Evolutionary conservation across 2,888 invertebrate species (phyloP).

Genomic region (Schrankia costaestrigalis): DNA sequence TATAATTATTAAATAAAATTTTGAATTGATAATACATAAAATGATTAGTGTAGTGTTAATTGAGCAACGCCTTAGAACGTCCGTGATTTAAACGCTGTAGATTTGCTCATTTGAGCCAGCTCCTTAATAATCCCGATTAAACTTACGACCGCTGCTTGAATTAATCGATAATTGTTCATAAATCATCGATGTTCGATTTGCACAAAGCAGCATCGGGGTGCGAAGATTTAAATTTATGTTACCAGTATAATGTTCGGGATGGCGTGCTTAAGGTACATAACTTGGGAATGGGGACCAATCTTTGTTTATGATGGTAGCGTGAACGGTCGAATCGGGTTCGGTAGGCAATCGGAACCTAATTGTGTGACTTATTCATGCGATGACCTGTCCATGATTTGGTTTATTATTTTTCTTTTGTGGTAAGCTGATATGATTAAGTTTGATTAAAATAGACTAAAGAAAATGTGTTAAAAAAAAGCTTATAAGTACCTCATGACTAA

Average conservation of each 20-base stretch:
- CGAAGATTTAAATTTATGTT: constrained; percentile 75
- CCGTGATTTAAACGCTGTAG: constrained; percentile 58
- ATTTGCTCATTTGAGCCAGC: constrained; percentile 49
- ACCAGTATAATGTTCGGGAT: constrained; percentile 60
- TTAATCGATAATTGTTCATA: constrained; percentile 81
- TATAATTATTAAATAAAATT: too few relatives aligned
- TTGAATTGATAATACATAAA: constrained; percentile 8
- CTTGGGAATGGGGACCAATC: constrained; percentile 57
- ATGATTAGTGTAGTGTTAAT: constrained; percentile 38
- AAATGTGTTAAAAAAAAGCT: too few relatives aligned
- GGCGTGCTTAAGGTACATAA: constrained; percentile 73
- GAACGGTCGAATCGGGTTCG: constrained; percentile 23
- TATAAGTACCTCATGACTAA: too few relatives aligned
- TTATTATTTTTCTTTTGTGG: background rate
- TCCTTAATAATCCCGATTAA: constrained; percentile 73
- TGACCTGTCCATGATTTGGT: constrained; percentile 1
- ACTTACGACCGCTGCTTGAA: constrained; percentile 79
- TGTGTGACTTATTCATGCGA: constrained; percentile 55
- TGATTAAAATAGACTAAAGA: background rate
- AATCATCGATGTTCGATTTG: constrained; percentile 78
- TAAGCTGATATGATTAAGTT: background rate
- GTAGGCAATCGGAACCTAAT: constrained; percentile 53
- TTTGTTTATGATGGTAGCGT: constrained; percentile 62
- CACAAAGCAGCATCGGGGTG: constrained; percentile 76
- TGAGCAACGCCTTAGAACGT: constrained; percentile 39